Percentiles rank a stretch among this genome's conserved stretches.
Evolutionary conservation across 2,113 vertebrate species (phyloP).

Genomic region (Rhinolophus sinicus): DNA sequence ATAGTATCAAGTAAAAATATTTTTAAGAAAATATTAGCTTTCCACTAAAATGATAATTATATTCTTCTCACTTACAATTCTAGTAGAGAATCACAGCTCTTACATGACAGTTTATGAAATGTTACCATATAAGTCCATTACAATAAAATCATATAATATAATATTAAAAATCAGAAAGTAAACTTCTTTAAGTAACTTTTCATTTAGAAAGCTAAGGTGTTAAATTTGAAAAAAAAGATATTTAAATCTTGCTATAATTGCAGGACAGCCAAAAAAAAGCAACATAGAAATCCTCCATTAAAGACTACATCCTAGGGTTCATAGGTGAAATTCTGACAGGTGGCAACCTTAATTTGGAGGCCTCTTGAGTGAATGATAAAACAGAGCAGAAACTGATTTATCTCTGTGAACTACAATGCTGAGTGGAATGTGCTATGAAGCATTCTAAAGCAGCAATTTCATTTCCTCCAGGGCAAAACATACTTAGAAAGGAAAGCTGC

Average conservation of each 20-base stretch:
- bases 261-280: not conserved
- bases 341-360: conserved; percentile 26
- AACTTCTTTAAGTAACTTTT: not conserved
- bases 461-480: not conserved
- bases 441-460: not conserved
- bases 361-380: conserved; percentile 48
- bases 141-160: not conserved
- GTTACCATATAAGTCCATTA: not conserved
- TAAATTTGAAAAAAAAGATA: not conserved
- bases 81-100: not conserved
- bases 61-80: not conserved
- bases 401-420: not conserved
- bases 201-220: not conserved
- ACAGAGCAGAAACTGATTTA: conserved; percentile 1
- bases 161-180: not conserved
- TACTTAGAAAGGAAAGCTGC: not conserved
- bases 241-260: not conserved
- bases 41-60: not conserved
- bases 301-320: not conserved
- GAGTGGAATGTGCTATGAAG: not conserved
- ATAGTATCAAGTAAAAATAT: not conserved
- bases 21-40: not conserved
- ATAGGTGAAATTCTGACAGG: not conserved
- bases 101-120: not conserved
- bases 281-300: not conserved